Base-by-base conservation (phyloP, 2,797 vertebrate species). In the Tadarida brasiliensis region DNA sequence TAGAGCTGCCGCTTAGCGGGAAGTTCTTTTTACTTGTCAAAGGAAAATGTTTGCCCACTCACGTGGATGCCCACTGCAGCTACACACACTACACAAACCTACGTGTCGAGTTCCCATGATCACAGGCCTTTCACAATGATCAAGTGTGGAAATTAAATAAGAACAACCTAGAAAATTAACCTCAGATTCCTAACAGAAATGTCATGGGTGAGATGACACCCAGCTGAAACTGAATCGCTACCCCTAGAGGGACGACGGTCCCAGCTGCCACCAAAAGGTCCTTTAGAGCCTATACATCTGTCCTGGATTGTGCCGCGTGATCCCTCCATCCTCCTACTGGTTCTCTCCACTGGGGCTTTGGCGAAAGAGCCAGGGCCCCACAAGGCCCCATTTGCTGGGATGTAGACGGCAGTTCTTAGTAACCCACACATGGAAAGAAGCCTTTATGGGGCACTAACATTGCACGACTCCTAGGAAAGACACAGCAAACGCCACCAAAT, bases 21-120 rank as follows among this genome's bases (percentile, higher is more conserved):
- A 91, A 89, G 65, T 90, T 91, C 82, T 73, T 93, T 74, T 95
- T 90, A 35, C 28, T 88, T 19, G 14, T 92, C 84, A 70, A 80
- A 96, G 59, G 59, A 81, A 96, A 95, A 85, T 59, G 15, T 77
- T 93, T 85, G 56, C 30, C 47, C 6, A 1, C 0, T 0, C 26
- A 61, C 16, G 30, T 26, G 7, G 20, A 35, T 0, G 11, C 54
- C 65, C 49, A 33, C 56, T 73, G 28, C 19, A 67, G 33, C 59
- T 47, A 56, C 12, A 59, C 17, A 77, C 2, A 54, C 61, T 63
- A 33, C 7, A 16, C 11, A 63, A 80, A 56, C 26, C 19, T 84
- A n/a, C 2, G 6, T 65, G 30, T 11, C 47, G 71, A 68, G 4
- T 35, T 80, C 24, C 7, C 35, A 39, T 10, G 15, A 44, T 11